Conservation (phyloP, 1,140 invertebrate species). For the Acyrthosiphon pisum region DNA sequence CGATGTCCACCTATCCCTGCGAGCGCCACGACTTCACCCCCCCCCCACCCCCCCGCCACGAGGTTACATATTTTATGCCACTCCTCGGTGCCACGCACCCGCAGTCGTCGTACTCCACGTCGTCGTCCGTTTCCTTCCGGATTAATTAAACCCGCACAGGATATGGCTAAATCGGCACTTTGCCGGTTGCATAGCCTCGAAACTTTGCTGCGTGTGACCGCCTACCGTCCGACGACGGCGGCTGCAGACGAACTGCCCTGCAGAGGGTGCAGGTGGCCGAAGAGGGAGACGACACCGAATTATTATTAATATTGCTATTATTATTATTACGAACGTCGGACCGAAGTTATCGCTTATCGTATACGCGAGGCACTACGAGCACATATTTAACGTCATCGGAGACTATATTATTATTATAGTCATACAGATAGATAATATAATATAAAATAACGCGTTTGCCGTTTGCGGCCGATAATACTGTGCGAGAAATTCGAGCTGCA, state of each 20-base stretch:
- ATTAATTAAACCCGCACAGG: conserved; percentile 33
- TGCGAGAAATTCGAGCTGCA: background rate
- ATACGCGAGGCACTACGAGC: background rate
- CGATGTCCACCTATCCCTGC: background rate
- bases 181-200: background rate
- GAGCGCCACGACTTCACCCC: background rate
- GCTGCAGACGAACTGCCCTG: background rate
- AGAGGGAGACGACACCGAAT: background rate
- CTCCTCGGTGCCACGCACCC: background rate
- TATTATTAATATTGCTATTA: background rate
- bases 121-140: background rate
- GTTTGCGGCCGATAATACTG: background rate
- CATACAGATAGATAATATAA: background rate
- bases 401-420: background rate
- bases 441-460: background rate
- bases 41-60: too few species aligned
- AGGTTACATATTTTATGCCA: background rate
- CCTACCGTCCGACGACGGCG: background rate
- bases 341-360: background rate
- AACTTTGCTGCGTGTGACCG: background rate
- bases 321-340: background rate
- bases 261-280: too few species aligned
- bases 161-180: conserved; percentile 50
- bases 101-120: background rate
- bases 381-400: background rate